A percentile compares a stretch with the other conserved stretches of the same genome.
These are phyloP conservation scores for Trypoxylon attenuatum DNA, from an alignment of 2,888 invertebrate genomes.

Conservation along the genomic window DNA sequence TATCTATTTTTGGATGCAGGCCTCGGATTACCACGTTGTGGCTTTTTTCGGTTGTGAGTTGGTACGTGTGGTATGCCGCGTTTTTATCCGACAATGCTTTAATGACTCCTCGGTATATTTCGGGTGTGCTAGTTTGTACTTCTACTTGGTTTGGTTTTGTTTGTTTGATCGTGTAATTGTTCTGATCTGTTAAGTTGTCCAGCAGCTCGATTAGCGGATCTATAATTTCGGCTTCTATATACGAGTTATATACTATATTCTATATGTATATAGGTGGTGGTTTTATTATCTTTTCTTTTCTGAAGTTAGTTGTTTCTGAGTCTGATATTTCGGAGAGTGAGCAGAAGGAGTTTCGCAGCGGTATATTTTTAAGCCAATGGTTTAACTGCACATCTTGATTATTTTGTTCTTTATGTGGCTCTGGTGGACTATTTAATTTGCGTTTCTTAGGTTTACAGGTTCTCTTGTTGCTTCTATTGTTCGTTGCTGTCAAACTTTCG, in stretches of 20 bases:
- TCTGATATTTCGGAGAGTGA: too few relatives aligned
- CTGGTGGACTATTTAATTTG: too few relatives aligned
- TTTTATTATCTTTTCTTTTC: neutral
- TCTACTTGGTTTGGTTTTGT: neutral
- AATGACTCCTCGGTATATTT: neutral
- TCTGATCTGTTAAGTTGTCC: neutral
- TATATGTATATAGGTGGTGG: neutral
- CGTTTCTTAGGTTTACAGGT: too few relatives aligned
- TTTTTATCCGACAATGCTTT: neutral
- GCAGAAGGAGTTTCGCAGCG: too few relatives aligned
- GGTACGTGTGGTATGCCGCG: neutral
- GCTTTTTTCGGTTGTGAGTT: neutral
- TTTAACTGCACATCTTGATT: too few relatives aligned
- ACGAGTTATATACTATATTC: too few relatives aligned
- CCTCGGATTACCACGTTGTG: neutral
- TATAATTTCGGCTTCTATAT: neutral
- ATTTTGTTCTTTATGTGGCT: too few relatives aligned
- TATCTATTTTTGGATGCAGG: neutral
- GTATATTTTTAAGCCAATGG: too few relatives aligned
- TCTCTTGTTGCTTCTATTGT: too few relatives aligned
- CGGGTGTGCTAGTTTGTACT: neutral
- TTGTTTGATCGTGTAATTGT: neutral
- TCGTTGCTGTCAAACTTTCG: too few relatives aligned
- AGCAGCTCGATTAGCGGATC: conserved; percentile 1
- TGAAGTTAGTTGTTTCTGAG: too few relatives aligned